Evolutionary conservation across 2,888 invertebrate species (phyloP).

Genomic region (Pilophorus perplexus): DNA sequence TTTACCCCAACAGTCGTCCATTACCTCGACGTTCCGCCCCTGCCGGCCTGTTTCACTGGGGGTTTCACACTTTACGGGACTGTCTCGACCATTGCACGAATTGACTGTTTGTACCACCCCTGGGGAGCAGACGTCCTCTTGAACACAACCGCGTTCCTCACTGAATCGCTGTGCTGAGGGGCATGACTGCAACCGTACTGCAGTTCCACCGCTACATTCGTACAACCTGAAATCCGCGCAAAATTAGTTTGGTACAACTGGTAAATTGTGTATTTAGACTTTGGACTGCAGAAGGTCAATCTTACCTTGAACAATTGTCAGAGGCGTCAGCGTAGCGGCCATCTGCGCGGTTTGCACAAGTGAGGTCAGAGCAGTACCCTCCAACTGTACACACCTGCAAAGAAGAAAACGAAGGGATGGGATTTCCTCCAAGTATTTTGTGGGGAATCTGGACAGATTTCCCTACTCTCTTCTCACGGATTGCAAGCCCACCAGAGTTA

Average conservation of each 20-base stretch:
- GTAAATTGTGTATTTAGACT: slow-evolving; percentile 41
- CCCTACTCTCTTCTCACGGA: no score
- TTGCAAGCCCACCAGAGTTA: no score
- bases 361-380: slow-evolving; percentile 61
- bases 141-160: background rate
- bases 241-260: slow-evolving; percentile 52
- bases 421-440: background rate
- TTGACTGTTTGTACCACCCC: background rate
- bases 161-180: slow-evolving; percentile 2
- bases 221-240: slow-evolving; percentile 15
- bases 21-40: slow-evolving; percentile 50
- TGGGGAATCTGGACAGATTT: no score
- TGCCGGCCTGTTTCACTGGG: slow-evolving; percentile 50
- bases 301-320: slow-evolving; percentile 57
- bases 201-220: slow-evolving; percentile 8
- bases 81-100: no score
- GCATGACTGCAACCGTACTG: slow-evolving; percentile 2
- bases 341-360: slow-evolving; percentile 60
- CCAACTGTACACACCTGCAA: slow-evolving; percentile 47
- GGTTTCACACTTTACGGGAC: background rate
- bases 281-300: no score
- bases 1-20: slow-evolving; percentile 52
- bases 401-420: background rate
- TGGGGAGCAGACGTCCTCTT: background rate
- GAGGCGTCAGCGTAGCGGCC: slow-evolving; percentile 61